These are phyloP conservation scores for Ictalurus punctatus DNA, from an alignment of 2,113 vertebrate genomes.

Conservation along the genomic window DNA sequence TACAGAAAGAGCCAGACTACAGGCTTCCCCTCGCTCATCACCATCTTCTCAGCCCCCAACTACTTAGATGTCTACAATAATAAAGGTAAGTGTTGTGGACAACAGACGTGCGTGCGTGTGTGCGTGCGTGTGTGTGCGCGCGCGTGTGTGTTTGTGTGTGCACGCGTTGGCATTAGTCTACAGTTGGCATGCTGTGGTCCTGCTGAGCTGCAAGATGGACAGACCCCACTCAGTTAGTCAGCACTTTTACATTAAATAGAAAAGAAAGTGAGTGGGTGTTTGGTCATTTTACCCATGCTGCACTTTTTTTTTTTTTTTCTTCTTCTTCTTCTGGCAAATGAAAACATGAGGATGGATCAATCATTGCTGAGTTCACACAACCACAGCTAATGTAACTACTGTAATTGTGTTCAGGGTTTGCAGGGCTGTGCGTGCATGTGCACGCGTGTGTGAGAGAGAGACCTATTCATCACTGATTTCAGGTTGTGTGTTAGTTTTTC, in stretches of 20 bases:
- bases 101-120: not conserved
- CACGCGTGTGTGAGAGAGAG: too few relatives aligned
- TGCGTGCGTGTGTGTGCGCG: slow-evolving; percentile 15
- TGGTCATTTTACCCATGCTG: slow-evolving; percentile 46
- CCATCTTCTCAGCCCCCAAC: slow-evolving; percentile 98
- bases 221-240: slow-evolving; percentile 65
- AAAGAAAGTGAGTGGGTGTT: slow-evolving; percentile 54
- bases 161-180: not conserved
- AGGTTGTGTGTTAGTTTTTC: not conserved
- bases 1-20: slow-evolving; percentile 99
- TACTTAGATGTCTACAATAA: slow-evolving; percentile 99
- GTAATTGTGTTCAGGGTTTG: slow-evolving; percentile 7
- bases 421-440: not conserved
- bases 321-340: slow-evolving; percentile 56
- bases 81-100: slow-evolving; percentile 81
- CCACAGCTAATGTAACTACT: not conserved
- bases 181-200: slow-evolving; percentile 48
- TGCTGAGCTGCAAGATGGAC: slow-evolving; percentile 53
- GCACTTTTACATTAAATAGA: slow-evolving; percentile 62
- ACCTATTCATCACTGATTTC: not conserved
- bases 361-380: slow-evolving; percentile 17
- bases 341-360: slow-evolving; percentile 49
- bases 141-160: slow-evolving; percentile 1
- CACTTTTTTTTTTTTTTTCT: slow-evolving; percentile 47
- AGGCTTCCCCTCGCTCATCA: slow-evolving; percentile 98